Base-by-base conservation (phyloP, 2,888 invertebrate species). In the Lysandra bellargus region DNA sequence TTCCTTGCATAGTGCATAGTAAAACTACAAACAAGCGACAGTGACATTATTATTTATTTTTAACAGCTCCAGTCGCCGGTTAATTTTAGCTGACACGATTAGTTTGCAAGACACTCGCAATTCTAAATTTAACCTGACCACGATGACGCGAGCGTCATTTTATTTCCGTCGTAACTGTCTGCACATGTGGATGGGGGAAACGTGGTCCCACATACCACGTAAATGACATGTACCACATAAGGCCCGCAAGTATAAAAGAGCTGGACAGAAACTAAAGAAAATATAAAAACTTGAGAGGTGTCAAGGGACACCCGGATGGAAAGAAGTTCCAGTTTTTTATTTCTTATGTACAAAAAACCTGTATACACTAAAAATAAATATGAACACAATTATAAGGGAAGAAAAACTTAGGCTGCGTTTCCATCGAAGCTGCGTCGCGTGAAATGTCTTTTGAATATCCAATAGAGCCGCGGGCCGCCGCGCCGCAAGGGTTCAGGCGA, bases 61-160 rank as follows among this genome's bases (percentile, higher is more conserved):
- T 49, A 53, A 33, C 76, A 76, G 57, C 76, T 76, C 76, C 57
- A 53, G 53, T 76, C 12, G 75, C 37, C 12, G 37, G 23, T 33
- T 76, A 76, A 57, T 37, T 76, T 53, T 76, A 76, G 76, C 57
- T 76, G 76, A 76, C 76, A 53, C 76, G 76, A 76, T 76, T 76
- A 57, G 49, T 49, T 44, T 17, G 30, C 76, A 75, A 40, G 75
- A 76, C 76, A 30, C 53, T 76, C 53, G 76, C 76, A 76, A 53
- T 76, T 76, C 76, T 76, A 76, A 17, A 33, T 76, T 53, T 76
- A 75, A 49, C 49, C 30, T 33, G 69, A 69, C 33, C 30, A 76
- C 76, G 76, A 57, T 76, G 76, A 76, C 76, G 76, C 49, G 7
- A 49, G 75, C 75, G 76, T 53, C 57, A 30, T 53, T 76, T 76